Conservation (phyloP, 2,888 invertebrate species). For the Lordiphosa andalusiaca region DNA sequence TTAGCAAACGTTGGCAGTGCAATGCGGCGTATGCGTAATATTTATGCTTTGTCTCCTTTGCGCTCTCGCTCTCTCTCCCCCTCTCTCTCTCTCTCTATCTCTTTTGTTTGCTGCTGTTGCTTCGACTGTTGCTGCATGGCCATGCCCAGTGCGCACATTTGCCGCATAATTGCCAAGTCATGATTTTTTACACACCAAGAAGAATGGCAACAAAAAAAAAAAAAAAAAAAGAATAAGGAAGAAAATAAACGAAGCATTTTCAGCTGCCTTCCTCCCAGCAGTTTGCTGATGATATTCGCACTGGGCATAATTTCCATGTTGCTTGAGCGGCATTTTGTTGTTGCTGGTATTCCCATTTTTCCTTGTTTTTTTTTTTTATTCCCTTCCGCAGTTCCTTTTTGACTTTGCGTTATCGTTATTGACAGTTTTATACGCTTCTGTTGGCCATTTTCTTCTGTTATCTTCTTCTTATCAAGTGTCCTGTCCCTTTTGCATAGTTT, state of each 20-base stretch:
- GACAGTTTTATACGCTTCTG: constrained; percentile 60
- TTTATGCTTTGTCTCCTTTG: constrained; percentile 39
- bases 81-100: not conserved
- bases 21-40: constrained; percentile 67
- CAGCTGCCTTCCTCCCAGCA: constrained; percentile 27
- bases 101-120: constrained; percentile 17
- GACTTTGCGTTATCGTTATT: constrained; percentile 67
- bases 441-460: constrained; percentile 1
- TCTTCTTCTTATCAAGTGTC: constrained; percentile 41
- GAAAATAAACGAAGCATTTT: constrained; percentile 38
- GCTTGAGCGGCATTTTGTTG: constrained; percentile 69
- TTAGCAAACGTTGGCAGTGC: constrained; percentile 62
- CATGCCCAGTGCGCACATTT: constrained; percentile 67
- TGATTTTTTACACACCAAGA: constrained; percentile 64
- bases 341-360: constrained; percentile 14
- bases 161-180: constrained; percentile 73
- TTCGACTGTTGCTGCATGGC: constrained; percentile 32
- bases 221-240: not conserved
- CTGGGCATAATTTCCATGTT: constrained; percentile 74
- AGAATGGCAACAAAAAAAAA: constrained; percentile 13
- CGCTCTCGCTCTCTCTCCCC: not conserved
- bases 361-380: constrained; percentile 12
- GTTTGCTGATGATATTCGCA: constrained; percentile 69
- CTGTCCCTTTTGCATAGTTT: constrained; percentile 72
- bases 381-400: constrained; percentile 26